Evolutionary conservation across 1,140 invertebrate species (phyloP).

Genomic region (Pseudomyrmex dendroicus): DNA sequence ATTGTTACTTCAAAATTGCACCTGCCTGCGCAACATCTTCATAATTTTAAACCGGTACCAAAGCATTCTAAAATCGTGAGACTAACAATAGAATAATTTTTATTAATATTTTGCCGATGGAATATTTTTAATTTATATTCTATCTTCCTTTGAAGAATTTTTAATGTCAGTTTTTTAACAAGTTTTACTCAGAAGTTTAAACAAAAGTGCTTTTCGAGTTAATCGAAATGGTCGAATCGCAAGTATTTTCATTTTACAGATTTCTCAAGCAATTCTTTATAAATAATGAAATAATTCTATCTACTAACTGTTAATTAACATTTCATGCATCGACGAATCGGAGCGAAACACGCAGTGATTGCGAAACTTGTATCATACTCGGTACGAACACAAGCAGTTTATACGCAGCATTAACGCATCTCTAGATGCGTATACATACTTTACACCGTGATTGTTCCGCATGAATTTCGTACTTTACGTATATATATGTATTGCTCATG

Average conservation of each 20-base stretch:
- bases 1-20: constrained; percentile 5
- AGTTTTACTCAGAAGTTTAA: no score
- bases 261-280: not conserved
- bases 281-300: constrained; percentile 31
- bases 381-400: not conserved
- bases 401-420: not conserved
- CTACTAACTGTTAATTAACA: constrained; percentile 61
- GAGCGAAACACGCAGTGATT: constrained; percentile 62
- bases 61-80: constrained; percentile 12
- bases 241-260: no score
- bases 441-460: not conserved
- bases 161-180: not conserved
- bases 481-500: not conserved
- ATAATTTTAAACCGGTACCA: constrained; percentile 23
- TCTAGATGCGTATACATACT: constrained; percentile 1
- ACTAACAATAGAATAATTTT: not conserved
- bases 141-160: not conserved
- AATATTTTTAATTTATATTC: not conserved
- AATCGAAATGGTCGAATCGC: no score
- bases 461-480: not conserved
- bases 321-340: constrained; percentile 65
- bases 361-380: not conserved
- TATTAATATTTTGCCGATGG: not conserved
- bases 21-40: not conserved
- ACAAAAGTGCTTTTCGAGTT: no score